Conservation (phyloP, 2,797 vertebrate species). For the Sebastes oblongus region DNA sequence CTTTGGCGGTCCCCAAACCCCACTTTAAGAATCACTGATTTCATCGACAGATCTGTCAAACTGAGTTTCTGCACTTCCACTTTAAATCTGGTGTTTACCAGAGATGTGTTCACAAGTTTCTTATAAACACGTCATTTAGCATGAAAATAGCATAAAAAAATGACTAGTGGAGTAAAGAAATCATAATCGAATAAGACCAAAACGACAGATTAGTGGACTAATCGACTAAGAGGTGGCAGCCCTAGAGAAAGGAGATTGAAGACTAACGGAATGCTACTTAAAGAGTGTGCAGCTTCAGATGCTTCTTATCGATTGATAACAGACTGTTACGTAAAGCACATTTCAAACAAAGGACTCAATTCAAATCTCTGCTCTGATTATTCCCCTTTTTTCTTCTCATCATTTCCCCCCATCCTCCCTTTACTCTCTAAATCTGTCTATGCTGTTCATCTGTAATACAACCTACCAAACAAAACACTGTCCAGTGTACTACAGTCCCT, state of each 20-base stretch:
- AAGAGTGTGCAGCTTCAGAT: not conserved
- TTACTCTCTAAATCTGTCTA: not conserved
- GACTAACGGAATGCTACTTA: not conserved
- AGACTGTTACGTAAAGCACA: not conserved
- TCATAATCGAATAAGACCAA: too few species aligned
- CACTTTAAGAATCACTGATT: too few species aligned
- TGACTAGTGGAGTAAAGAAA: too few species aligned
- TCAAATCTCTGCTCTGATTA: not conserved
- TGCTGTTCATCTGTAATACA: not conserved
- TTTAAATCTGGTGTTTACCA: too few species aligned
- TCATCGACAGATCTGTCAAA: too few species aligned
- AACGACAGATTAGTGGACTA: too few species aligned
- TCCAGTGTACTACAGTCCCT: not conserved
- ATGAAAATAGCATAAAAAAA: too few species aligned
- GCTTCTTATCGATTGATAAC: not conserved
- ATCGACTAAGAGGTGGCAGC: not conserved
- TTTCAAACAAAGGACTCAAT: not conserved
- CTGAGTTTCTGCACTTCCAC: too few species aligned
- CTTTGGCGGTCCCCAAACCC: too few species aligned
- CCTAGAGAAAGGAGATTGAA: not conserved
- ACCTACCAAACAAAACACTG: not conserved
- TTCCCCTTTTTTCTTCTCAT: not conserved
- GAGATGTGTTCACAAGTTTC: too few species aligned
- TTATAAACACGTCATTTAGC: too few species aligned
- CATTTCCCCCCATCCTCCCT: not conserved